Evolutionary conservation across 2,797 vertebrate genomes (phyloP).

Genomic region (Betta splendens): DNA sequence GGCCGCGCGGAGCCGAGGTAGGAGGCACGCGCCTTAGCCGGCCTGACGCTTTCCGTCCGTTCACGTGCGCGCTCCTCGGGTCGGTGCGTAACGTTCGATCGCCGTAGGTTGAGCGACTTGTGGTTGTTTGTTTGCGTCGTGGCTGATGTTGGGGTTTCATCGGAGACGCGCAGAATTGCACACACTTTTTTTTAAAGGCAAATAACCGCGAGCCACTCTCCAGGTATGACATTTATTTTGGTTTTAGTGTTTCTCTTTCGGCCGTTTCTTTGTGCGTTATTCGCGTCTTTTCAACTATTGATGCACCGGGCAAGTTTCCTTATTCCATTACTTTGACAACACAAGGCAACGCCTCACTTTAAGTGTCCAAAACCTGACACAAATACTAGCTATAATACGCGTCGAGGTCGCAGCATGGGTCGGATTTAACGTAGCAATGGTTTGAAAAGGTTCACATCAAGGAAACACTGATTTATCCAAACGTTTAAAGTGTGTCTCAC

Average conservation of each 20-base stretch:
- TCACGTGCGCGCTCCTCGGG: too few species aligned
- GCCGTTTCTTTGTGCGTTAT: background rate
- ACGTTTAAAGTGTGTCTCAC: too few species aligned
- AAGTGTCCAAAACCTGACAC: slow-evolving; percentile 33
- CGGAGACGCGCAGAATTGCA: background rate
- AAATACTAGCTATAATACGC: slow-evolving; percentile 43
- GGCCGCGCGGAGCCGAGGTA: slow-evolving; percentile 26
- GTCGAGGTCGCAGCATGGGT: slow-evolving; percentile 27
- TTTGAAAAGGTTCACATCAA: slow-evolving; percentile 15
- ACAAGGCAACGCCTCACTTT: slow-evolving; percentile 31
- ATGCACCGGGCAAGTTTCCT: slow-evolving; percentile 8
- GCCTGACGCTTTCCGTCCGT: slow-evolving; percentile 11
- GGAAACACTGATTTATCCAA: slow-evolving; percentile 17
- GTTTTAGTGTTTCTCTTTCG: background rate
- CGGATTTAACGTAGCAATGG: background rate
- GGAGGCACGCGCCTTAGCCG: slow-evolving; percentile 2
- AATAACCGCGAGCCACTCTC: background rate
- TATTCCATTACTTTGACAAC: slow-evolving; percentile 1
- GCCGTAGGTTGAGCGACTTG: slow-evolving; percentile 8
- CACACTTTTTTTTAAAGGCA: background rate
- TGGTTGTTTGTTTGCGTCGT: slow-evolving; percentile 8
- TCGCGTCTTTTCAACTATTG: slow-evolving; percentile 1
- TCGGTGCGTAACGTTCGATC: slow-evolving; percentile 14
- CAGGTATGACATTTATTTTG: background rate
- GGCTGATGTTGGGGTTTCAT: background rate